Evolutionary conservation across 2,797 vertebrate genomes (phyloP), one percentile per base, ranked within the genome.

Genomic region (Tachyglossus aculeatus): DNA sequence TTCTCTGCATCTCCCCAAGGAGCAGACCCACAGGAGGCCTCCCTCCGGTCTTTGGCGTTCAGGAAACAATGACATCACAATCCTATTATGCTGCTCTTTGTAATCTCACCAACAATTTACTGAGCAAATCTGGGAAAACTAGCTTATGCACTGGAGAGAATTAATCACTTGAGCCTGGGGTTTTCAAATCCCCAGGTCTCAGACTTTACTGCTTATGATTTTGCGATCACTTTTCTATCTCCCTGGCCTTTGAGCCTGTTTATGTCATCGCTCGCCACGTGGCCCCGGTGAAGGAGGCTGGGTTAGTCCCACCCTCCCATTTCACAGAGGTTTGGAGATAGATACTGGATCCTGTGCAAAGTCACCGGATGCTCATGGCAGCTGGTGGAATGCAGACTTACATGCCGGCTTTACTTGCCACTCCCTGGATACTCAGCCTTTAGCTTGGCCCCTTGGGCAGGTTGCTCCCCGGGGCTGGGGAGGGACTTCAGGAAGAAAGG

Each of bases 361-460:
- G 10, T 39, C 50, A 12, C 4, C 14, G 0, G 2, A 15, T 15
- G 1, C 10, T 15, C 3, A 8, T 38, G 24, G 14, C 15, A 47
- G 24, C 24, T n/a, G n/a, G n/a, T n/a, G n/a, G n/a, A n/a, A n/a
- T n/a, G n/a, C n/a, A 47, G 16, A 27, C 31, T 14, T 6, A 12
- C 25, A 31, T 2, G n/a, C 3, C 3, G 45, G 45, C 32, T n/a
- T 2, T n/a, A 27, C 5, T 2, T 37, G 44, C 24, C 7, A 25
- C 60, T 71, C 48, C 52, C 59, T 9, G 67, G 60, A 55, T 58
- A 47, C 54, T 71, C 54, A 71, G 67, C 77, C 81, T 76, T 45
- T 57, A 43, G 41, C 71, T 82, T 61, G 56, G 56, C 62, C 67
- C 34, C 21, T n/a, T n/a, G n/a, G n/a, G n/a, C n/a, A n/a, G n/a